Evolutionary conservation across 2,888 invertebrate species (phyloP).

Genomic region (Acronicta aceris): DNA sequence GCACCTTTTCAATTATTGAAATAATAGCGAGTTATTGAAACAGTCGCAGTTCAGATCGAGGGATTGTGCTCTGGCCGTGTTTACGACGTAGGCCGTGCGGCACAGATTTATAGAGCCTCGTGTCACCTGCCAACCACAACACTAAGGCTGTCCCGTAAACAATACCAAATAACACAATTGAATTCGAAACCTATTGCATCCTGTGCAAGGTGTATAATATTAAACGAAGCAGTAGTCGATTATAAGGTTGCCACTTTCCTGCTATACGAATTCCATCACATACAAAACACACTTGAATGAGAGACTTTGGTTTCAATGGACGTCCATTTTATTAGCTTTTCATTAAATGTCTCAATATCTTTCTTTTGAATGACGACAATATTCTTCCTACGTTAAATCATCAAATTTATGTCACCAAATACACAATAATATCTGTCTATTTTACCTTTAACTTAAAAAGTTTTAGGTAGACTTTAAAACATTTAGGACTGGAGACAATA

Average conservation of each 20-base stretch:
- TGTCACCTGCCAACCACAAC: slow-evolving; percentile 85
- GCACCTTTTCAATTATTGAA: slow-evolving; percentile 64
- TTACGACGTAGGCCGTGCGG: slow-evolving; percentile 71
- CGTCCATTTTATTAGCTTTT: slow-evolving; percentile 5
- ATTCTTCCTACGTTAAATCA: neutral
- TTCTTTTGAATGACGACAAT: neutral
- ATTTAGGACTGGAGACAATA: neutral
- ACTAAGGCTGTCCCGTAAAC: slow-evolving; percentile 72
- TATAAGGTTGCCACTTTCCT: slow-evolving; percentile 41
- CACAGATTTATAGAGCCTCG: slow-evolving; percentile 80
- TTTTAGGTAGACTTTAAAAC: neutral
- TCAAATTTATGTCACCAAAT: no score
- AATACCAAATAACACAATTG: slow-evolving; percentile 54
- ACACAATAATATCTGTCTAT: no score
- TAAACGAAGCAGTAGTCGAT: slow-evolving; percentile 15
- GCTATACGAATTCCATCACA: slow-evolving; percentile 16
- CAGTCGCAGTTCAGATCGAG: slow-evolving; percentile 73
- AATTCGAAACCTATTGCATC: slow-evolving; percentile 59
- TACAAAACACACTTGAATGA: slow-evolving; percentile 15
- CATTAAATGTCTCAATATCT: neutral
- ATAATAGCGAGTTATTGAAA: slow-evolving; percentile 75
- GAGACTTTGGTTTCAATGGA: neutral
- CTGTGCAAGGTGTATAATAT: slow-evolving; percentile 58
- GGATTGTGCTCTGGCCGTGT: slow-evolving; percentile 74
- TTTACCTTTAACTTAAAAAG: no score